Conservation (phyloP, 2,888 invertebrate genomes). For the Tupiocoris notatus region DNA sequence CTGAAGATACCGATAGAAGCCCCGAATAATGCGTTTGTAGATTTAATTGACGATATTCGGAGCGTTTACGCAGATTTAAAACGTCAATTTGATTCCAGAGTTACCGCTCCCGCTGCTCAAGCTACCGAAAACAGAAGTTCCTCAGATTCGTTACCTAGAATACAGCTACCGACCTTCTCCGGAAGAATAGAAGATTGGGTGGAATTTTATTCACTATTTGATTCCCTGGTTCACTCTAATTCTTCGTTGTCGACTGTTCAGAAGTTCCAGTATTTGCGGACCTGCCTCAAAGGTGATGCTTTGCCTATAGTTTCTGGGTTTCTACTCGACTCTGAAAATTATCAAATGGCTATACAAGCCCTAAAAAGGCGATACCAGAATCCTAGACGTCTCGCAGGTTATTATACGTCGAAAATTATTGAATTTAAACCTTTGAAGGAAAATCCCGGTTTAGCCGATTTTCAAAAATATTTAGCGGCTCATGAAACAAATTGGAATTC, state of each 20-base stretch:
- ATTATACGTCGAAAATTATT: constrained; percentile 1
- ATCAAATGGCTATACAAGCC: background rate
- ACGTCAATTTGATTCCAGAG: background rate
- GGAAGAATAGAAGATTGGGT: constrained; percentile 28
- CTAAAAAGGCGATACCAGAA: constrained; percentile 17
- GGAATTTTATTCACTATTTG: constrained; percentile 11
- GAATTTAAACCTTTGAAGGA: constrained; percentile 13
- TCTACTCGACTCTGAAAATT: background rate
- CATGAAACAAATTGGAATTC: constrained; percentile 22
- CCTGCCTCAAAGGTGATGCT: constrained; percentile 22
- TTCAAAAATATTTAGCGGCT: constrained; percentile 12
- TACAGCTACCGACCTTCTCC: constrained; percentile 24
- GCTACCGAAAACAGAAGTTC: background rate
- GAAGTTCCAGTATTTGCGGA: constrained; percentile 25
- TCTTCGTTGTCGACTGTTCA: background rate
- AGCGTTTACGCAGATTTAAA: background rate
- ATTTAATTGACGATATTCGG: background rate
- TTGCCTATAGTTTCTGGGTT: constrained; percentile 17
- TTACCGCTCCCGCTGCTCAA: background rate
- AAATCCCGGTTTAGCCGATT: background rate
- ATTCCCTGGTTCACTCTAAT: constrained; percentile 18
- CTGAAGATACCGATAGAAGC: background rate
- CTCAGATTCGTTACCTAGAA: background rate
- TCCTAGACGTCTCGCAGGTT: background rate
- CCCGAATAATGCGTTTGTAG: background rate